Percentiles rank a stretch among this genome's conserved stretches.
These are phyloP conservation scores for Cetonia aurata DNA, from an alignment of 2,888 invertebrate species.

Conservation along the genomic window DNA sequence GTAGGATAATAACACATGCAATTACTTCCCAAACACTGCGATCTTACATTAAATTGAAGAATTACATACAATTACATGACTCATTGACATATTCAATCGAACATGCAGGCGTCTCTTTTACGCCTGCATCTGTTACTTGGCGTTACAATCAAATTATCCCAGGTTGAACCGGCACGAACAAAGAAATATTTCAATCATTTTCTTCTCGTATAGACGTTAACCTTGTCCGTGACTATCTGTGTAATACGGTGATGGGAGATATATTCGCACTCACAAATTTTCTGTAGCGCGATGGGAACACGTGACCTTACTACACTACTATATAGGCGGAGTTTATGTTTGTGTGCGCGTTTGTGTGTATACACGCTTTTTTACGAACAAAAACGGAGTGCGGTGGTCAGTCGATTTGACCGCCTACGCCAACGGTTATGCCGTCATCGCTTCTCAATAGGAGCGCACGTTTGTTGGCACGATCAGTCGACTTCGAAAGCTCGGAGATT, in stretches of 20 bases:
- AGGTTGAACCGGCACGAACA: constrained; percentile 1
- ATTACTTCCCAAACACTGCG: no score
- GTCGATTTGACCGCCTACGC: constrained; percentile 31
- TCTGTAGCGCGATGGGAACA: constrained; percentile 3
- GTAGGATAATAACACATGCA: no score
- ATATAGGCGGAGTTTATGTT: background rate
- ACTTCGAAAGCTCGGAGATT: constrained; percentile 10
- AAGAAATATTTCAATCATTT: constrained; percentile 40
- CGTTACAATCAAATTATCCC: constrained; percentile 4
- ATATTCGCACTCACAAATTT: constrained; percentile 19
- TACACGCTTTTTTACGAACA: constrained; percentile 25
- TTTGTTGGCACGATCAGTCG: constrained; percentile 23
- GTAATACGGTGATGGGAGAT: constrained; percentile 10
- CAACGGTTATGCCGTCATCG: constrained; percentile 28
- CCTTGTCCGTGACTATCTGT: constrained; percentile 41
- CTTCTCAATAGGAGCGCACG: constrained; percentile 22
- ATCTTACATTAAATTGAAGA: no score
- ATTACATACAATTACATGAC: background rate
- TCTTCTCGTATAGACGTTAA: constrained; percentile 33
- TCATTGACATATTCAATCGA: background rate
- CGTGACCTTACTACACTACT: constrained; percentile 31
- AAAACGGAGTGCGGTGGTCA: constrained; percentile 19
- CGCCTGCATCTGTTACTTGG: constrained; percentile 5
- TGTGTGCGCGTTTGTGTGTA: constrained; percentile 9
- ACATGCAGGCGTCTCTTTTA: background rate